Evolutionary conservation across 1,140 invertebrate genomes (phyloP).

Genomic region (Drosophila cardini): DNA sequence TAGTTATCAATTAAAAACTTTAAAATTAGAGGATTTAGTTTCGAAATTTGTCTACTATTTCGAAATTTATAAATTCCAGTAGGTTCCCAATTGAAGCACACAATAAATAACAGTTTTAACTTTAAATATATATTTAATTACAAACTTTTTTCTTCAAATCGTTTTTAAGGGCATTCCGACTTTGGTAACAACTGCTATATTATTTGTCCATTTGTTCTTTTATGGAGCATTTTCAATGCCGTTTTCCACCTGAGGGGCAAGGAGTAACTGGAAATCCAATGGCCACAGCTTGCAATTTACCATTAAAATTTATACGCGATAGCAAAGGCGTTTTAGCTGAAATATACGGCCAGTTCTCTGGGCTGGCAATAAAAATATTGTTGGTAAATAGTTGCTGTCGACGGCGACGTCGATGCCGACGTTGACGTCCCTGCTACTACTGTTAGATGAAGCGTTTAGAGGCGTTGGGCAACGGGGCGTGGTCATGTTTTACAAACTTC

Average conservation of each 20-base stretch:
- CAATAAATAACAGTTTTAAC: too few species aligned
- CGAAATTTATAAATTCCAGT: too few species aligned
- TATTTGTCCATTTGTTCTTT: conserved; percentile 14
- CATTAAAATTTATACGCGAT: conserved; percentile 79
- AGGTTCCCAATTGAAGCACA: too few species aligned
- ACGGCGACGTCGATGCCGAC: conserved; percentile 2
- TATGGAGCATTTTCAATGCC: conserved; percentile 19
- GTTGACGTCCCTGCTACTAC: conserved; percentile 23
- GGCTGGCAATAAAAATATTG: conserved; percentile 61
- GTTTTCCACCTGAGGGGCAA: conserved; percentile 17
- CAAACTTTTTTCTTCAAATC: too few species aligned
- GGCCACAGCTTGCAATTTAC: conserved; percentile 70
- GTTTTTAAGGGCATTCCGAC: neutral
- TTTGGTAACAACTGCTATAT: neutral
- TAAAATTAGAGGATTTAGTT: too few species aligned
- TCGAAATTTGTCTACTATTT: too few species aligned
- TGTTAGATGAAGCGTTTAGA: conserved; percentile 68
- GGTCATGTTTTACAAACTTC: conserved; percentile 80
- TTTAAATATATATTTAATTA: neutral
- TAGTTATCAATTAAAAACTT: too few species aligned
- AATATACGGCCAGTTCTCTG: conserved; percentile 63
- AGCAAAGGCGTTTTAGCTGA: conserved; percentile 70
- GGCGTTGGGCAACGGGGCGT: conserved; percentile 64
- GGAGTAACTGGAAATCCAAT: neutral
- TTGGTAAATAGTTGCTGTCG: conserved; percentile 73